These are phyloP conservation scores for Sebastes schlegelii DNA, from an alignment of 2,113 vertebrate genomes.

Conservation along the genomic window DNA sequence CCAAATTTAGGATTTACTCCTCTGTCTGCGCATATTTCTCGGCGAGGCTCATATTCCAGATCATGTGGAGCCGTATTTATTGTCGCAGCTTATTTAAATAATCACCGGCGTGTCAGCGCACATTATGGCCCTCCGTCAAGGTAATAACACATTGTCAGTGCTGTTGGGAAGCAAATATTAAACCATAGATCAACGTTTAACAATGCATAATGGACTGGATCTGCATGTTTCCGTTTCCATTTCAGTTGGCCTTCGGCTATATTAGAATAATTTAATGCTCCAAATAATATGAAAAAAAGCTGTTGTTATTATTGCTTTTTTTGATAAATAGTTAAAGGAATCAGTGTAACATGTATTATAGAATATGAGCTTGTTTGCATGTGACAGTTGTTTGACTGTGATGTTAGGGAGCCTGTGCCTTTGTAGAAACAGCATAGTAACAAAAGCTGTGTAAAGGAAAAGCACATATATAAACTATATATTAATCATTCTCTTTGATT, in stretches of 20 bases:
- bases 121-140: slow-evolving; percentile 80
- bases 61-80: slow-evolving; percentile 72
- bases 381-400: slow-evolving; percentile 45
- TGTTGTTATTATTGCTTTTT: slow-evolving; percentile 79
- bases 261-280: slow-evolving; percentile 81
- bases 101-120: slow-evolving; percentile 73
- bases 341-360: slow-evolving; percentile 59
- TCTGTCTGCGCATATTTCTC: slow-evolving; percentile 50
- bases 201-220: slow-evolving; percentile 83
- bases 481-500: slow-evolving; percentile 28
- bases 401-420: slow-evolving; percentile 5
- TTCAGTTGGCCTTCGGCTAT: slow-evolving; percentile 80
- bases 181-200: slow-evolving; percentile 86
- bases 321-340: slow-evolving; percentile 74
- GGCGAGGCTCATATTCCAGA: slow-evolving; percentile 51
- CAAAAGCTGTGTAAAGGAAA: slow-evolving; percentile 29
- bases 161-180: slow-evolving; percentile 84
- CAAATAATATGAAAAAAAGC: slow-evolving; percentile 69
- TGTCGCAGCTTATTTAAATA: slow-evolving; percentile 81
- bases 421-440: slow-evolving; percentile 6
- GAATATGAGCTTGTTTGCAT: slow-evolving; percentile 60
- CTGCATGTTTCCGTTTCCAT: slow-evolving; percentile 80
- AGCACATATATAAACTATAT: slow-evolving; percentile 1
- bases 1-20: slow-evolving; percentile 59
- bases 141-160: slow-evolving; percentile 81